A percentile compares a stretch with the other conserved stretches of the same genome.
phyloP scores from a whole-genome alignment of 2,888 invertebrate genomes.

The Meghimatium bilineatum region DNA sequence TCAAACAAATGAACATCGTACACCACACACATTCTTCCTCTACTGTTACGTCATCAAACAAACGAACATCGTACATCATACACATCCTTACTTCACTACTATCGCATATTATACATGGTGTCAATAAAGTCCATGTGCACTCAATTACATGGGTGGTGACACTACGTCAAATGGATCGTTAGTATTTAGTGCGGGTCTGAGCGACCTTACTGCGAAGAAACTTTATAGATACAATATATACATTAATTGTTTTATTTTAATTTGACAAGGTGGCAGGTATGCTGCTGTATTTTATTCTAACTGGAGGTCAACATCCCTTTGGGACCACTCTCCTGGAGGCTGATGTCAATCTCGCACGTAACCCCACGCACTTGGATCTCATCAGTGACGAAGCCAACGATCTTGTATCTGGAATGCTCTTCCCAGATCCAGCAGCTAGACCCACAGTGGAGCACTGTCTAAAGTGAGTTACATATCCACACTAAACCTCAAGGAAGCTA shows the following conservation, averaged over 20 bases:
- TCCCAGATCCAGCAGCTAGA: conserved; percentile 56
- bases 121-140: too few species aligned
- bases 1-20: too few species aligned
- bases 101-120: not conserved
- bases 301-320: conserved; percentile 70
- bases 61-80: too few species aligned
- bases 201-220: too few species aligned
- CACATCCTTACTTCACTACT: too few species aligned
- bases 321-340: conserved; percentile 63
- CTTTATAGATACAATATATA: too few species aligned
- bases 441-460: conserved; percentile 58
- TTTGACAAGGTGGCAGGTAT: conserved; percentile 34
- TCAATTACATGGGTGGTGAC: too few species aligned
- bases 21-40: too few species aligned
- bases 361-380: conserved; percentile 54
- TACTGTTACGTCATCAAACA: too few species aligned
- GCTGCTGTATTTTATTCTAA: conserved; percentile 68
- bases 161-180: too few species aligned
- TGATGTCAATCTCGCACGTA: conserved; percentile 59
- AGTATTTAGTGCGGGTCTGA: too few species aligned
- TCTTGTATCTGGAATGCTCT: conserved; percentile 65
- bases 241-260: not conserved
- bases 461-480: conserved; percentile 45
- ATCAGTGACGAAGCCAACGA: conserved; percentile 67
- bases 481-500: not conserved